phyloP scores from a whole-genome alignment of 2,888 invertebrate genomes.

The Tolmerus cingulatus region DNA sequence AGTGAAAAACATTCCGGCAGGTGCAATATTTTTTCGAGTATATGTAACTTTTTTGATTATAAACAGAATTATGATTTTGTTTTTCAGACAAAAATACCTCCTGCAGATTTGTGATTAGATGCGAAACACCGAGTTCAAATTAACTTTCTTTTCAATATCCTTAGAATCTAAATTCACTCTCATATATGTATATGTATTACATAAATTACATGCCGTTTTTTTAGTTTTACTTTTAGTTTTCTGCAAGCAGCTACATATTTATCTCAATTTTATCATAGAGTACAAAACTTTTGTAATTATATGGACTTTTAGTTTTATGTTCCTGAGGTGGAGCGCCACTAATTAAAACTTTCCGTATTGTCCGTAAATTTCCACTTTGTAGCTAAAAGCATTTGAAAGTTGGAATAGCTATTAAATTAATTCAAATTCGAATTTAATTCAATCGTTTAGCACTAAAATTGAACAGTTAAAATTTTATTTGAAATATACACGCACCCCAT shows the following conservation, averaged over 20 bases:
- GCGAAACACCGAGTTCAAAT: too few relatives aligned
- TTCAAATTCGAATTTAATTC: background rate
- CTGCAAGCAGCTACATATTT: background rate
- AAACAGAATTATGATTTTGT: background rate
- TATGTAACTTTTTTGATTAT: background rate
- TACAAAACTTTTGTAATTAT: background rate
- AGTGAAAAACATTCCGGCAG: background rate
- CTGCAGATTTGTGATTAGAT: background rate
- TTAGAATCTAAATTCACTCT: background rate
- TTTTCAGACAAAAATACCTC: background rate
- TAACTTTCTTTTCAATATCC: too few relatives aligned
- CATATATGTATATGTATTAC: background rate
- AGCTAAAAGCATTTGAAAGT: background rate
- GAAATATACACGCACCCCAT: too few relatives aligned
- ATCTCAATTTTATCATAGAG: background rate
- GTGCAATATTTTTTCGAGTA: background rate
- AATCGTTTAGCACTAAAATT: too few relatives aligned
- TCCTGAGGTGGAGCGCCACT: background rate
- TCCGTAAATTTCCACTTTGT: background rate
- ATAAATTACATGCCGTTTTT: too few relatives aligned
- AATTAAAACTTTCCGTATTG: background rate
- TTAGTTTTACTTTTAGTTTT: background rate
- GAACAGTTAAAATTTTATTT: too few relatives aligned
- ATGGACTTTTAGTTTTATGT: background rate
- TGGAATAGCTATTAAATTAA: background rate